These are phyloP conservation scores for Helicoverpa armigera DNA, from an alignment of 1,140 invertebrate genomes.

Conservation along the genomic window DNA sequence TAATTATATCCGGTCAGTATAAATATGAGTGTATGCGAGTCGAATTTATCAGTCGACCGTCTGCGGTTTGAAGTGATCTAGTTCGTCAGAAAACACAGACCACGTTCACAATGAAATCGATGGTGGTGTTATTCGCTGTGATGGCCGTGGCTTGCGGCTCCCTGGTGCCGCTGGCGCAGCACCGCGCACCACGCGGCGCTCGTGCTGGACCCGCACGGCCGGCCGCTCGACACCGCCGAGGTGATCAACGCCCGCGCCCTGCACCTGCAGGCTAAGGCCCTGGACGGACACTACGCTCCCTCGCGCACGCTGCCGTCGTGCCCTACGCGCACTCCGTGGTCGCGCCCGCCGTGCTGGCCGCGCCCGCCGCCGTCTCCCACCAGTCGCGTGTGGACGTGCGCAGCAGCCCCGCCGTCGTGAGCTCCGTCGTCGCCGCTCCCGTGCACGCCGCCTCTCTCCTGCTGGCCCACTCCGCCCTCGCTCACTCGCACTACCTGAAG, in stretches of 20 bases:
- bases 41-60: slow-evolving; percentile 77
- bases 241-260: slow-evolving; percentile 79
- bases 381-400: slow-evolving; percentile 60
- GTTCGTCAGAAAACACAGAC: slow-evolving; percentile 75
- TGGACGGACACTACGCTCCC: slow-evolving; percentile 63
- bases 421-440: slow-evolving; percentile 52
- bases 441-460: slow-evolving; percentile 59
- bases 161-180: slow-evolving; percentile 73
- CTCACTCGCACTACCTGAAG: slow-evolving; percentile 60
- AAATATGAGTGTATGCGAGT: slow-evolving; percentile 74
- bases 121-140: slow-evolving; percentile 86
- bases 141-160: slow-evolving; percentile 68
- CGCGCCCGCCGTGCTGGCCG: slow-evolving; percentile 69
- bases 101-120: slow-evolving; percentile 84
- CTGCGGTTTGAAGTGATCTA: slow-evolving; percentile 78
- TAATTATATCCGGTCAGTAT: slow-evolving; percentile 83
- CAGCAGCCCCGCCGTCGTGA: slow-evolving; percentile 58
- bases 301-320: slow-evolving; percentile 59
- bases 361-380: slow-evolving; percentile 65
- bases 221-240: slow-evolving; percentile 76
- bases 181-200: slow-evolving; percentile 73
- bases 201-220: slow-evolving; percentile 78
- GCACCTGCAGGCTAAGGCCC: slow-evolving; percentile 73
- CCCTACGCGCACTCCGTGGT: slow-evolving; percentile 64
- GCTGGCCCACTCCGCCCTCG: slow-evolving; percentile 51